Percentiles rank a stretch among this genome's conserved stretches.
These are phyloP conservation scores for Pristionchus fissidentatus DNA, from an alignment of 2,888 invertebrate genomes.

Conservation along the genomic window DNA sequence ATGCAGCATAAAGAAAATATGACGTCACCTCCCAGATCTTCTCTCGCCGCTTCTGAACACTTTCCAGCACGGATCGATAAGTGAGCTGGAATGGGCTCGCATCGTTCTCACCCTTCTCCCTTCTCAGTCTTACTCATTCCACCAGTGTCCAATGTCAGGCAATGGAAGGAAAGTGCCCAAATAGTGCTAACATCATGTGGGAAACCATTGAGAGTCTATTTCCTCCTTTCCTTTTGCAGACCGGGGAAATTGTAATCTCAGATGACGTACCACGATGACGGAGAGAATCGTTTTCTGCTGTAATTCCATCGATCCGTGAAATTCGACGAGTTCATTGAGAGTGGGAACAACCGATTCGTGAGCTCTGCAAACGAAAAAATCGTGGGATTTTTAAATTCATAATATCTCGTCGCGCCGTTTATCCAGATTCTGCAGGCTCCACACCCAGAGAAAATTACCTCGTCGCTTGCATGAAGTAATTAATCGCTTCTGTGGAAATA, in stretches of 20 bases:
- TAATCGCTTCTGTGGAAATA: too few species aligned
- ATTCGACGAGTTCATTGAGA: slow-evolving; percentile 85
- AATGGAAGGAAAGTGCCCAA: neutral
- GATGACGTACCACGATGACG: slow-evolving; percentile 88
- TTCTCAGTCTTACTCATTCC: neutral
- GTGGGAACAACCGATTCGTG: slow-evolving; percentile 85
- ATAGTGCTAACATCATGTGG: neutral
- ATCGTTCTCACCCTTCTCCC: slow-evolving; percentile 12
- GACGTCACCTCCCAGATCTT: slow-evolving; percentile 82
- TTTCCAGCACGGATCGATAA: slow-evolving; percentile 83
- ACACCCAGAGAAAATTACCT: too few species aligned
- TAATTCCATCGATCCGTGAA: slow-evolving; percentile 88
- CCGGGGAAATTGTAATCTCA: neutral
- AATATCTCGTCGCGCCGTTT: too few species aligned
- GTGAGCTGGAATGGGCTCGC: slow-evolving; percentile 80
- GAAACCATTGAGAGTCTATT: slow-evolving; percentile 9
- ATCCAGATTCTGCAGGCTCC: too few species aligned
- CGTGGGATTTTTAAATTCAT: neutral
- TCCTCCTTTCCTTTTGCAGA: neutral
- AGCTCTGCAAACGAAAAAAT: slow-evolving; percentile 75
- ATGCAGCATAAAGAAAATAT: neutral
- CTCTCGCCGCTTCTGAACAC: slow-evolving; percentile 83
- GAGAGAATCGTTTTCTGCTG: slow-evolving; percentile 96
- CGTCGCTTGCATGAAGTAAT: too few species aligned
- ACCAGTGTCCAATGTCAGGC: neutral